Base-by-base conservation (phyloP, 2,888 invertebrate genomes). In the Corythucha ciliata region DNA sequence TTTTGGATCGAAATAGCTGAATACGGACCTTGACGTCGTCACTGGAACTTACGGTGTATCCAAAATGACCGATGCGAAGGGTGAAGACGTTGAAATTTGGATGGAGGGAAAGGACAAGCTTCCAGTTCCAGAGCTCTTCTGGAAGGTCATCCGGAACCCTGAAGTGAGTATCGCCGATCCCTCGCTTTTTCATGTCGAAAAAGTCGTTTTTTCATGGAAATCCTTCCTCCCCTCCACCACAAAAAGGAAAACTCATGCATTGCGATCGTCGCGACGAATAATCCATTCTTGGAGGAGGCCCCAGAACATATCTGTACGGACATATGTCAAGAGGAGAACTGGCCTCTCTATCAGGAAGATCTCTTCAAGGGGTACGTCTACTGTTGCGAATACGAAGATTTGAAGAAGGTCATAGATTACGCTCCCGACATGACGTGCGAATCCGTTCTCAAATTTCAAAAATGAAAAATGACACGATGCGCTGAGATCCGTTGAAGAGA, bases 231-330 rank as follows among this genome's bases (percentile, higher is more conserved):
- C n/a, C 25, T n/a, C 32, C 18, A 8, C 49, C n/a, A n/a, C n/a
- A n/a, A n/a, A n/a, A n/a, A 59, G 10, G 62, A 62, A 2, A 61
- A 67, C 37, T 59, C 66, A 37, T 74, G 67, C 10, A 69, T 74
- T n/a, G 73, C 69, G n/a, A 66, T 75, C 48, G 65, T 75, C 1
- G 65, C 68, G n/a, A 58, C 71, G 12, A 75, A 76, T 61, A 72
- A 74, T 66, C 74, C 74, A 2, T 70, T 69, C 59, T 56, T 64
- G 2, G 53, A 57, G 8, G 47, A 40, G 18, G 51, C 61, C 16
- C 64, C 66, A 34, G 47, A 63, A 18, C 58, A 69, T 14, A 46
- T 61, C 40, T 70, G 70, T 57, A 55, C 59, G 4, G 63, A 68
- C 65, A 61, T 72, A 48, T 72, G 72, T 55, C 53, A 54, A 1